phyloP scores from a whole-genome alignment of 1,140 invertebrate species.

The Aphelinus certus region DNA sequence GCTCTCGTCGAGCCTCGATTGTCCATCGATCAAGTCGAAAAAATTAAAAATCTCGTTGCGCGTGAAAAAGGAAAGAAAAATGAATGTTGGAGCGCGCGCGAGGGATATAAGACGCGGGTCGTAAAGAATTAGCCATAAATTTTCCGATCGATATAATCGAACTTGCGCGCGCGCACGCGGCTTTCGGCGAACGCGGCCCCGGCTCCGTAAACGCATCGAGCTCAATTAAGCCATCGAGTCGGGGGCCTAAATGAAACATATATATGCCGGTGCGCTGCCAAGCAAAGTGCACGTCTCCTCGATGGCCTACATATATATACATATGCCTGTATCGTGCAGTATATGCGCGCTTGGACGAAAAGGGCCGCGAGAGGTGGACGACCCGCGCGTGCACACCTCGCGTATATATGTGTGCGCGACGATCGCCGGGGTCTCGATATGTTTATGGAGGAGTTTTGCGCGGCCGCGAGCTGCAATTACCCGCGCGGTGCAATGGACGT shows the following conservation, averaged over 20 bases:
- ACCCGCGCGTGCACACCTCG: background rate
- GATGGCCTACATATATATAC: constrained; percentile 20
- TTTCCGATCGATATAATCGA: constrained; percentile 4
- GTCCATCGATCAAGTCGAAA: too few species aligned
- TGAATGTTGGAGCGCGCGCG: too few species aligned
- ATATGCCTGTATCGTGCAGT: background rate
- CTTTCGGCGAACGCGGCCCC: background rate
- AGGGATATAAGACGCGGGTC: too few species aligned
- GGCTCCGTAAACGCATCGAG: background rate
- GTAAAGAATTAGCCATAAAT: background rate
- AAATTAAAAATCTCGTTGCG: too few species aligned
- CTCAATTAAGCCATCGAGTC: constrained; percentile 24
- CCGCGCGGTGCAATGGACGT: constrained; percentile 1
- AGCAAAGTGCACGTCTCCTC: constrained; percentile 8
- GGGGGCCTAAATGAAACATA: background rate
- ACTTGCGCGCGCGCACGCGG: background rate
- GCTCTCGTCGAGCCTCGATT: too few species aligned
- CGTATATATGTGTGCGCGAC: background rate
- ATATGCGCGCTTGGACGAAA: background rate
- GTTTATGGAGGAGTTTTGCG: too few species aligned
- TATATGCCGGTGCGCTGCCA: background rate
- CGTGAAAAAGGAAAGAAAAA: too few species aligned
- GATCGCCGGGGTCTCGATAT: background rate
- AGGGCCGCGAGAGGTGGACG: background rate
- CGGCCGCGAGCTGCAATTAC: constrained; percentile 6